Conservation (phyloP, 2,888 invertebrate species). For the Caenorhabditis drosophilae region DNA sequence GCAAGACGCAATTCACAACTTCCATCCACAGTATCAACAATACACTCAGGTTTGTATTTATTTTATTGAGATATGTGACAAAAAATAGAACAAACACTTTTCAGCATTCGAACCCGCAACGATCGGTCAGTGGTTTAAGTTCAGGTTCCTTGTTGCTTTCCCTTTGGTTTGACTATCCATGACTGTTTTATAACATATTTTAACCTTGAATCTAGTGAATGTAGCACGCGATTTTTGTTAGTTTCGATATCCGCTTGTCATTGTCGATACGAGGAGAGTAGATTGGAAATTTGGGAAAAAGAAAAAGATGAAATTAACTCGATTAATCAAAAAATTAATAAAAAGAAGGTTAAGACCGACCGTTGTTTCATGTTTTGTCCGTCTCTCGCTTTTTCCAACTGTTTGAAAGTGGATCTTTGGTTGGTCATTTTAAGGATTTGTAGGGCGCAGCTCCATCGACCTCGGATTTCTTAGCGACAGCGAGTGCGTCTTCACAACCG, state of each 20-base stretch:
- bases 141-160: constrained; percentile 36
- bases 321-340: too few species aligned
- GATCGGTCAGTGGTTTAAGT: constrained; percentile 64
- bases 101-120: constrained; percentile 67
- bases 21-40: constrained; percentile 98
- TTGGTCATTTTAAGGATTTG: too few species aligned
- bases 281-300: too few species aligned
- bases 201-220: constrained; percentile 7
- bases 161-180: too few species aligned
- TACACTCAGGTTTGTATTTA: constrained; percentile 80
- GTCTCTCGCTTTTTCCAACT: too few species aligned
- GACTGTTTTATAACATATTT: constrained; percentile 1
- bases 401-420: too few species aligned
- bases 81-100: constrained; percentile 24
- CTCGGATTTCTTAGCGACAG: constrained; percentile 16
- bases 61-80: too few species aligned
- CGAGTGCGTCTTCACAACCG: constrained; percentile 6
- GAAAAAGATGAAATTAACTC: too few species aligned
- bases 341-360: too few species aligned
- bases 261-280: too few species aligned
- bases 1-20: constrained; percentile 90
- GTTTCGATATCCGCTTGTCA: constrained; percentile 1
- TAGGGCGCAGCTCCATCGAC: constrained; percentile 19
- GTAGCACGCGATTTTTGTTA: not conserved
- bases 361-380: too few species aligned